Base-by-base conservation (phyloP, 2,888 invertebrate genomes). In the Yponomeuta sedellus region DNA sequence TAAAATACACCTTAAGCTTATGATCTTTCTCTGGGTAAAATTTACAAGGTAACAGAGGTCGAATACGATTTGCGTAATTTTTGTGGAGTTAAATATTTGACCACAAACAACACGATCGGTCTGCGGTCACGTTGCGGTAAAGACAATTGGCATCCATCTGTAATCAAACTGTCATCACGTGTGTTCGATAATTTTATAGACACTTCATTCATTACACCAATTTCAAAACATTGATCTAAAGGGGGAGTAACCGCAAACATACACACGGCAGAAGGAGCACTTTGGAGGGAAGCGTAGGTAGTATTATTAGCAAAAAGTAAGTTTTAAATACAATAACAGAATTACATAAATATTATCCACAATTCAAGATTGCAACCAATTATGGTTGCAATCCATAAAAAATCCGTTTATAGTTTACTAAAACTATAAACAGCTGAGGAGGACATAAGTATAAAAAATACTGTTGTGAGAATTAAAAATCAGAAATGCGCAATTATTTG, bases 51-150 rank as follows among this genome's bases (percentile, higher is more conserved):
- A 34, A 34, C 34, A 8, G 34, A 8, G 34, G 34, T 25, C 25
- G 1, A 34, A 3, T 8, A 34, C 34, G 34, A 34, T 34, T 34
- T 34, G 8, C 8, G 1, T 34, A 5, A 52, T 52, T 16, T 52
- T 3, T 16, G 16, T 52, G 4, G 16, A 52, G 16, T 52, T 52
- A 16, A 16, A 16, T 3, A 16, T 12, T 52, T 16, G 12, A 52
- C 12, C 44, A 52, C 44, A 52, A 52, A 52, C 44, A 16, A 12
- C 3, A 52, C 44, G 8, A 19, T 58, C 58, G 58, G n/a, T 12
- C 58, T 22, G 58, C 58, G 58, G 58, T 58, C 58, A 8, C 58
- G 22, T 20, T 22, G 58, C 58, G 58, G 58, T 58, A 16, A 52
- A 52, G 44, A 52, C 44, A 52, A 52, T 52, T 16, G 44, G 12